Evolutionary conservation across 2,113 vertebrate species (phyloP).

Genomic region (Calcarius ornatus): DNA sequence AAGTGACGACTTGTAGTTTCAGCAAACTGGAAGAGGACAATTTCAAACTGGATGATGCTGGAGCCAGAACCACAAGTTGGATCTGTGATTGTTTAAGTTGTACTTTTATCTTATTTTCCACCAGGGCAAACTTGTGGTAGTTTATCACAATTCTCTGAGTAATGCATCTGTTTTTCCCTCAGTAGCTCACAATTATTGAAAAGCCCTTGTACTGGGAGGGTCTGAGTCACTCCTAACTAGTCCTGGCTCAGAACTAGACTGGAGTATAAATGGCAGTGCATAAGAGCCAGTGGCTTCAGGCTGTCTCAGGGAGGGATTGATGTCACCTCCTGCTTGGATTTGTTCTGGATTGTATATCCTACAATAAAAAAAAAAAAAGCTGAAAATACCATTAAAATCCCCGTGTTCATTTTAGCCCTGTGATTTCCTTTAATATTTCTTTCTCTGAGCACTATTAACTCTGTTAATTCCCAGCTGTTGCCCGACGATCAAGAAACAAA

Average conservation of each 20-base stretch:
- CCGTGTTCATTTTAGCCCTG: not conserved
- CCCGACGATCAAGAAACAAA: not conserved
- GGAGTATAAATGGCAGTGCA: not conserved
- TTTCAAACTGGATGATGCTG: not conserved
- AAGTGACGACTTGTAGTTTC: not conserved
- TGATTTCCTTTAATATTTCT: not conserved
- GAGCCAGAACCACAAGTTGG: not conserved
- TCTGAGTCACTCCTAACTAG: not conserved
- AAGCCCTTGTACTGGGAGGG: not conserved
- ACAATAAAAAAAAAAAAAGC: not conserved
- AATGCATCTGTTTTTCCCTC: not conserved
- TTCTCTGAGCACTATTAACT: not conserved
- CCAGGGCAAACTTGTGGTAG: not conserved
- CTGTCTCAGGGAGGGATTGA: not conserved
- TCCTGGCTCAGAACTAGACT: not conserved
- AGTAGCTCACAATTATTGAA: not conserved
- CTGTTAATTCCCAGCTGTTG: not conserved
- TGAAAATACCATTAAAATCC: not conserved
- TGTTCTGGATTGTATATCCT: not conserved
- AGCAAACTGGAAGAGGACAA: not conserved
- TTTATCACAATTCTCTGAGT: not conserved
- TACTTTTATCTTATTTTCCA: not conserved
- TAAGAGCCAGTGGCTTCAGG: not conserved
- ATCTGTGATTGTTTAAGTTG: not conserved
- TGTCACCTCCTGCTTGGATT: not conserved